Percentiles rank a stretch among this genome's conserved stretches.
These are phyloP conservation scores for Platycheirus rosarum DNA, from an alignment of 2,888 invertebrate genomes.

Conservation along the genomic window DNA sequence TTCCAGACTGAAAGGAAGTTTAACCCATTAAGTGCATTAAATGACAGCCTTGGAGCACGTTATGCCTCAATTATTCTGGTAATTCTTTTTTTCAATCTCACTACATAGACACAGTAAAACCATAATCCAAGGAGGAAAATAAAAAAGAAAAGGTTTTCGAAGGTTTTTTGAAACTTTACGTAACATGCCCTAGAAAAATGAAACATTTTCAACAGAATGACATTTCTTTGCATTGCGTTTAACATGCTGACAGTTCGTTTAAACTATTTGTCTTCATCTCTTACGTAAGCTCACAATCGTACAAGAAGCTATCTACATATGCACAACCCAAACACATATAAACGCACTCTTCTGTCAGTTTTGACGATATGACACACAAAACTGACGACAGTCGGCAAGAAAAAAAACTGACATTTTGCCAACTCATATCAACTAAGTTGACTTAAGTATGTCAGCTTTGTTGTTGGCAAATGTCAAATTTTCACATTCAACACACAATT, in stretches of 20 bases:
- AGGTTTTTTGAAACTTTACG: conserved; percentile 45
- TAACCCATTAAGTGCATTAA: conserved; percentile 10
- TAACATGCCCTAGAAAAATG: conserved; percentile 32
- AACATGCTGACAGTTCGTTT: conserved; percentile 45
- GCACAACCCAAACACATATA: conserved; percentile 1
- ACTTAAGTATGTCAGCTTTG: conserved; percentile 69
- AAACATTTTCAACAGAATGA: conserved; percentile 25
- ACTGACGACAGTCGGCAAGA: conserved; percentile 21
- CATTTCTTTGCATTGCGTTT: conserved; percentile 41
- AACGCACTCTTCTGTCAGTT: conserved; percentile 30
- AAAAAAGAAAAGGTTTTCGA: conserved; percentile 32
- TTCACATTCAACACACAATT: conserved; percentile 42
- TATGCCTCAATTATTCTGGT: conserved; percentile 46
- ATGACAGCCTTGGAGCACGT: conserved; percentile 31
- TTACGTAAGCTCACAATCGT: conserved; percentile 5
- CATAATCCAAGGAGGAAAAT: conserved; percentile 23
- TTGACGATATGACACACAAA: conserved; percentile 12
- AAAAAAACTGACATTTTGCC: conserved; percentile 57
- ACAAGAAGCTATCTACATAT: too few species aligned
- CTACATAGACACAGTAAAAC: conserved; percentile 14
- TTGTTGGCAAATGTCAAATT: conserved; percentile 62
- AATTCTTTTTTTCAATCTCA: conserved; percentile 22
- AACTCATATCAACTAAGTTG: conserved; percentile 45
- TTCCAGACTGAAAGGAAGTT: conserved; percentile 9
- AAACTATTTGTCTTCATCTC: conserved; percentile 29